Percentiles rank a stretch among this genome's conserved stretches.
These are phyloP conservation scores for Siniperca knerii DNA, from an alignment of 2,113 vertebrate species.

Conservation along the genomic window DNA sequence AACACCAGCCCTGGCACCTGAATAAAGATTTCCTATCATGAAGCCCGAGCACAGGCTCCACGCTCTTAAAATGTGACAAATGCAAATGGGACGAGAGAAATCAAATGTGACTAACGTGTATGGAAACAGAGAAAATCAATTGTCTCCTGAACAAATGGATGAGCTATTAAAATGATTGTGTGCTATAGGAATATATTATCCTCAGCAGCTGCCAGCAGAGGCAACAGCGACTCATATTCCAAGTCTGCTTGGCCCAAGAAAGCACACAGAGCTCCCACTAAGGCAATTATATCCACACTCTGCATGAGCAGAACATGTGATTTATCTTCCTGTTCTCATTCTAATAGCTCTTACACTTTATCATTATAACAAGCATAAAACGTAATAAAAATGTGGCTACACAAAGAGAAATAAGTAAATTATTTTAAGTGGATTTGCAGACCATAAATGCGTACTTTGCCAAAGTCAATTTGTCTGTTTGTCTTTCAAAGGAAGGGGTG, in stretches of 20 bases:
- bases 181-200: slow-evolving; percentile 73
- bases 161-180: slow-evolving; percentile 78
- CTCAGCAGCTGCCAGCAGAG: slow-evolving; percentile 65
- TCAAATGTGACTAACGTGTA: slow-evolving; percentile 78
- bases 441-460: slow-evolving; percentile 18
- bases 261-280: slow-evolving; percentile 36
- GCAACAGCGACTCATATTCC: slow-evolving; percentile 46
- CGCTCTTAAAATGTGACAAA: slow-evolving; percentile 67
- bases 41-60: slow-evolving; percentile 15
- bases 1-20: slow-evolving; percentile 56
- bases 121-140: slow-evolving; percentile 79
- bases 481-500: slow-evolving; percentile 25
- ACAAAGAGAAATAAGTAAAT: slow-evolving; percentile 15
- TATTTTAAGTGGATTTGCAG: slow-evolving; percentile 17
- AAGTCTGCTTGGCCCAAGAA: slow-evolving; percentile 47
- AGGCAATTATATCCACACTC: slow-evolving; percentile 61
- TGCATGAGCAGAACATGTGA: slow-evolving; percentile 55
- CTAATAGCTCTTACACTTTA: slow-evolving; percentile 40
- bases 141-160: slow-evolving; percentile 77
- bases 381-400: slow-evolving; percentile 18
- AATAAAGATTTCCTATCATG: slow-evolving; percentile 66
- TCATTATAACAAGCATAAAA: slow-evolving; percentile 52
- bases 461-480: slow-evolving; percentile 45
- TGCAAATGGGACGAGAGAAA: slow-evolving; percentile 72
- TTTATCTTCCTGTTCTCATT: slow-evolving; percentile 53